Conservation (phyloP, 2,113 vertebrate species). For the Climacteris rufus region DNA sequence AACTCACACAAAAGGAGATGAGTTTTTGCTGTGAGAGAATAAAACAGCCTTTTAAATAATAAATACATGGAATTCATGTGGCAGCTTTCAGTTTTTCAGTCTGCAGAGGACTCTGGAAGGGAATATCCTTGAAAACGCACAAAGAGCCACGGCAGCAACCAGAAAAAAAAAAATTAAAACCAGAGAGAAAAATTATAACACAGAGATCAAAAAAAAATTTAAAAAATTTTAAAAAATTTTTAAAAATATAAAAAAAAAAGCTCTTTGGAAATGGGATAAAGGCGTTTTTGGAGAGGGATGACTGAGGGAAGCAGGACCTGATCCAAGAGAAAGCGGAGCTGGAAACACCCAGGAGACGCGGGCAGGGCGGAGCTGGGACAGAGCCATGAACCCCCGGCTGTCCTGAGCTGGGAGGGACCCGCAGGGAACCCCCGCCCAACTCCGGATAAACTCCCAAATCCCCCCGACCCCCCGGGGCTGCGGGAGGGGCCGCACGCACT, state of each 20-base stretch:
- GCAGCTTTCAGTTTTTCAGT: neutral
- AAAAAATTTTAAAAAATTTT: too few relatives aligned
- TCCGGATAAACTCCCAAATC: neutral
- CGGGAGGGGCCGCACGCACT: neutral
- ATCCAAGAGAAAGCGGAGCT: neutral
- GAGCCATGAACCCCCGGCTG: fast-evolving
- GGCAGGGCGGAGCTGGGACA: neutral
- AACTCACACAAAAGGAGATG: neutral
- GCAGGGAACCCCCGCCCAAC: fast-evolving
- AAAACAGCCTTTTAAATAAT: neutral
- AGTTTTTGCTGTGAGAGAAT: neutral
- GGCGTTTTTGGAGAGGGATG: neutral
- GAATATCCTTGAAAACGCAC: neutral
- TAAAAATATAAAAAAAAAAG: too few relatives aligned
- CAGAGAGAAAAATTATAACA: too few relatives aligned
- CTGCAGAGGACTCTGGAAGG: neutral
- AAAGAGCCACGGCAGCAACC: too few relatives aligned
- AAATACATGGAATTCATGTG: neutral
- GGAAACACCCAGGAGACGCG: neutral
- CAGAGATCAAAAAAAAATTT: too few relatives aligned
- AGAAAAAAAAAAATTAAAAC: too few relatives aligned
- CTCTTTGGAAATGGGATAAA: neutral
- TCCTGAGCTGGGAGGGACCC: neutral
- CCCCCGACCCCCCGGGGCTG: neutral
- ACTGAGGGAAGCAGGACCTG: neutral